phyloP scores from a whole-genome alignment of 2,888 invertebrate species.

The Chymomyza amoena region DNA sequence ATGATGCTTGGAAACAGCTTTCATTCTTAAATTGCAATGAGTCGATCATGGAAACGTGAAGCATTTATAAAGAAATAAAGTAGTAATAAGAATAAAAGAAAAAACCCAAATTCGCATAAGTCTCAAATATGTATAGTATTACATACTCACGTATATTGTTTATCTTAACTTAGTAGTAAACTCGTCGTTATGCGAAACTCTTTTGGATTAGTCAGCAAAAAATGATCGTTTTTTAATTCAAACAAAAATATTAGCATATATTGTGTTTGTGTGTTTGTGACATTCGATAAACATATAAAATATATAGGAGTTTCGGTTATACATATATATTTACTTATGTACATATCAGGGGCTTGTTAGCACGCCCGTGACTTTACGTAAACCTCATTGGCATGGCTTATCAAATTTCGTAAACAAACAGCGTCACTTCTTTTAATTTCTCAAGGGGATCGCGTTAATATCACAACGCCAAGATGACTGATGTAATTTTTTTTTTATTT shows the following conservation, averaged over 20 bases:
- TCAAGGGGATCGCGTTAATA: neutral
- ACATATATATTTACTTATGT: neutral
- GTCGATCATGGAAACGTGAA: neutral
- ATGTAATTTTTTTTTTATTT: neutral
- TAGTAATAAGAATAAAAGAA: neutral
- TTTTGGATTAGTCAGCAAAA: neutral
- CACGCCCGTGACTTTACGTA: neutral
- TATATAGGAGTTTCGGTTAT: no score
- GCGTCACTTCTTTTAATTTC: neutral
- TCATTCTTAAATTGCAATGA: neutral
- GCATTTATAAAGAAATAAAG: neutral
- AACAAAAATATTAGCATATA: neutral
- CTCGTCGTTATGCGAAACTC: neutral
- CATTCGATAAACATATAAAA: no score
- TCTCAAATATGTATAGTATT: no score
- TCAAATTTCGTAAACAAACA: constrained; percentile 1
- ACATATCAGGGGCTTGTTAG: neutral
- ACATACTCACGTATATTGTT: neutral
- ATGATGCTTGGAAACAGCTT: neutral
- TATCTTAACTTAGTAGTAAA: neutral
- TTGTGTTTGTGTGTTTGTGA: no score
- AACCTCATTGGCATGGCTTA: neutral
- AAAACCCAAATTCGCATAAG: neutral
- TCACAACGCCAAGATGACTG: neutral
- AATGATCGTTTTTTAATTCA: neutral